Base-by-base conservation (phyloP, 2,797 vertebrate genomes). In the Phoebastria nigripes region DNA sequence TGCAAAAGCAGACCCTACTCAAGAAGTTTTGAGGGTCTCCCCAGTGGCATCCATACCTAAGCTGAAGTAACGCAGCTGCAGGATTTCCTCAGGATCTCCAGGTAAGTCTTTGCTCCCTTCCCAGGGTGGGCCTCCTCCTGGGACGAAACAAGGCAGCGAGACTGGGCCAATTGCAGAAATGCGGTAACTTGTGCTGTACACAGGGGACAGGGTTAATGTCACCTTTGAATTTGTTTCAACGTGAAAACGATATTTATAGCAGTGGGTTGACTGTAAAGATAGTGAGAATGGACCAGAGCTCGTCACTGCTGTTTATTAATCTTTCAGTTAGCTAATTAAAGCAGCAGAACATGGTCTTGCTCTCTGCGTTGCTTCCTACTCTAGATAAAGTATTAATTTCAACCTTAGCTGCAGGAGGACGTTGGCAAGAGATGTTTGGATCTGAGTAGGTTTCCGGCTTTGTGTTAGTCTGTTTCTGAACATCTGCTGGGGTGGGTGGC, bases 401-500 rank as follows among this genome's bases (percentile, higher is more conserved):
- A 69, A 6, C 26, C 16, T 76, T 66, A 87, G 78, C 70, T 94
- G 73, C 73, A 76, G 76, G 56, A 89, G 65, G 54, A 86, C 54
- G 3, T 63, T 82, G 80, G 80, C 56, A 90, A 73, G 77, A 84
- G 39, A 49, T 56, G 35, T 73, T 93, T 85, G 74, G 15, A 92
- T 80, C 52, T 37, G 52, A 84, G 71, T 33, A 41, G 54, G 51
- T 73, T 94, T 95, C 86, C 6, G 59, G 91, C 70, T 96, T 92
- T 95, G 90, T 94, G 94, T 88, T 70, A 80, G 77, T 59, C 59
- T 94, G 55, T 62, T 90, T 96, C 49, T 87, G 89, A 95, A 77
- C 90, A 94, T 95, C 93, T 96, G 91, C 77, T 90, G 55, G 88
- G 80, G 94, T 95, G 86, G 94, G 96, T 87, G 88, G 83, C 94